Evolutionary conservation across 2,797 vertebrate species (phyloP), one percentile per base, ranked within the genome.

Genomic region (Poeciliopsis gracilis): DNA sequence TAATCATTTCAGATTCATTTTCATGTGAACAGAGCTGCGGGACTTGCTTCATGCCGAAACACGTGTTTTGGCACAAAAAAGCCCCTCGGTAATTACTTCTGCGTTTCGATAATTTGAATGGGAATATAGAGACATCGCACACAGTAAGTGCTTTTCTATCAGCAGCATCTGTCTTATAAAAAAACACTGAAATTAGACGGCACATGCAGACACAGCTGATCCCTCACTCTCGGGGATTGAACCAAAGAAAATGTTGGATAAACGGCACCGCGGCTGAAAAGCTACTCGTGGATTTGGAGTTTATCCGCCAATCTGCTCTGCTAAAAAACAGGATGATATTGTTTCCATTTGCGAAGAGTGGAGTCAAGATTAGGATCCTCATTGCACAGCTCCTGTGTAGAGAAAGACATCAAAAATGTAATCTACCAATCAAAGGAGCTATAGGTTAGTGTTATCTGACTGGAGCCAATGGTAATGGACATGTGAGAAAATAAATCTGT

Each of bases 241-340:
- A 84, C 80, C 59, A 76, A 82, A 89, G 84, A 82, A 90, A 83
- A 83, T 88, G 72, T 84, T 78, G 74, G 75, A 59, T 73, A 82
- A 82, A 82, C 61, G 69, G 77, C 51, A 55, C 28, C 49, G 67
- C 41, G 30, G 18, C 25, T 46, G 73, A 76, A 73, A 72, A 10
- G 33, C 75, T 75, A 87, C 75, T 83, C 67, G 23, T 43, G 77
- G 88, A 86, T 91, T 91, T 81, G 63, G 75, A 87, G 85, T 89
- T 88, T 84, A 91, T 91, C 83, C 82, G 67, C 76, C 86, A 86
- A 83, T 90, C 82, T 90, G 81, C 83, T 88, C 92, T 90, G 86
- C 82, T 7, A 87, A 84, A 28, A 75, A 72, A 79, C 79, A 78
- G 51, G 69, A 87, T 85, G 78, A 80, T 85, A 77, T 86, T 82